These are phyloP conservation scores for Columbina picui DNA, from an alignment of 2,113 vertebrate species.

Conservation along the genomic window DNA sequence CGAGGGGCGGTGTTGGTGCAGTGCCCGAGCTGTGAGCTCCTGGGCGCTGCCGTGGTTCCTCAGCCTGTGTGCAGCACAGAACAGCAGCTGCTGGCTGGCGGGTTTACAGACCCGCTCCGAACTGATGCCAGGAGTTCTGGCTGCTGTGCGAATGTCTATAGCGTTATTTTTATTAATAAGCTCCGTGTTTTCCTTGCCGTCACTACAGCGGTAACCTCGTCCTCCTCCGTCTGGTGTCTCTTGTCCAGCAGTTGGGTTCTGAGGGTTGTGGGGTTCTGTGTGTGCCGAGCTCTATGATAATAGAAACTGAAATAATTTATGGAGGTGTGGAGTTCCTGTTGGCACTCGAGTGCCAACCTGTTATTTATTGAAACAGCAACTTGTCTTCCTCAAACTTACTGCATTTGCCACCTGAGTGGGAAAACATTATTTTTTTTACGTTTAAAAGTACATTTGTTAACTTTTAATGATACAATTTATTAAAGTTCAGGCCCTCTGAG, in stretches of 20 bases:
- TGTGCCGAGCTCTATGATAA: neutral
- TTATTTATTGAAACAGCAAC: neutral
- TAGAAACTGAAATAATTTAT: neutral
- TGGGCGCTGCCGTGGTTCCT: neutral
- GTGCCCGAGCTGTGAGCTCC: neutral
- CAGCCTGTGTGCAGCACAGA: fast-evolving
- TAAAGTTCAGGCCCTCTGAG: neutral
- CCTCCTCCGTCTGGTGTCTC: neutral
- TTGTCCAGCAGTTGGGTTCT: neutral
- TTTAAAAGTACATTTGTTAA: neutral
- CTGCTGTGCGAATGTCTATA: neutral
- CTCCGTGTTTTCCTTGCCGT: neutral
- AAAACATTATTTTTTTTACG: neutral
- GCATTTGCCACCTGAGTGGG: neutral
- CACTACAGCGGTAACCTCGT: neutral
- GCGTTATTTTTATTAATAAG: neutral
- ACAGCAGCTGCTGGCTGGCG: neutral
- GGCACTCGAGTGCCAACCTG: neutral
- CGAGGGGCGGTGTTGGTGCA: fast-evolving
- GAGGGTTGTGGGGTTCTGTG: neutral
- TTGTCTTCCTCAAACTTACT: neutral
- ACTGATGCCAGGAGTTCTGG: neutral
- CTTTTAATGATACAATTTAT: neutral
- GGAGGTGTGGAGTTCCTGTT: neutral
- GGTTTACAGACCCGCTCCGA: neutral